Conservation (phyloP, 2,113 vertebrate species). For the Fulmarus glacialis region DNA sequence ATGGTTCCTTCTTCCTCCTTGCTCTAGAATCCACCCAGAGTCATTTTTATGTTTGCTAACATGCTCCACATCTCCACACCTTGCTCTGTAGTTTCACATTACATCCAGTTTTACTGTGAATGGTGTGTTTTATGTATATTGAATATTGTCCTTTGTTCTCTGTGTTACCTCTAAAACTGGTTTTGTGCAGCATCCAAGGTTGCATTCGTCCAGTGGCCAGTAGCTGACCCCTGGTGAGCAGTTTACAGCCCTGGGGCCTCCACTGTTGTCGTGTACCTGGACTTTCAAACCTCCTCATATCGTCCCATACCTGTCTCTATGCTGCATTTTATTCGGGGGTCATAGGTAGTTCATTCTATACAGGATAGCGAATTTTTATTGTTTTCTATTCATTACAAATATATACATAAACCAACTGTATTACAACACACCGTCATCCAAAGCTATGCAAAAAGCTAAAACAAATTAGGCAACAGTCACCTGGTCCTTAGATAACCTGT, state of each 20-base stretch:
- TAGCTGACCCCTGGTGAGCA: background rate
- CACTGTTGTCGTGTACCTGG: rapidly evolving
- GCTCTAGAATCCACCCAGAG: background rate
- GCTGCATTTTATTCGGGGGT: background rate
- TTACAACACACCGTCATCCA: background rate
- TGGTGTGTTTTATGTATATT: background rate
- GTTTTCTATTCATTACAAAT: background rate
- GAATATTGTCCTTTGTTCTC: background rate
- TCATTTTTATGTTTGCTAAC: background rate
- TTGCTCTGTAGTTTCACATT: background rate
- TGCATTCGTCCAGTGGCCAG: rapidly evolving
- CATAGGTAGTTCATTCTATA: background rate
- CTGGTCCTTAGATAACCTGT: background rate
- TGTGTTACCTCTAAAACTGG: background rate
- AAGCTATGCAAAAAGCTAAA: background rate
- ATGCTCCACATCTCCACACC: background rate
- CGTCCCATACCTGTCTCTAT: background rate
- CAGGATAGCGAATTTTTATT: background rate
- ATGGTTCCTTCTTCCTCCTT: background rate
- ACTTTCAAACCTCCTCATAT: background rate
- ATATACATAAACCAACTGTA: background rate
- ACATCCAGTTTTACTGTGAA: background rate
- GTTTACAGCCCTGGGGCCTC: background rate
- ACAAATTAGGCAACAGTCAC: background rate
- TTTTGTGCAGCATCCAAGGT: background rate